Evolutionary conservation across 2,888 invertebrate species (phyloP), one percentile per base, ranked within the genome.

Genomic region (Ophion ellenae): DNA sequence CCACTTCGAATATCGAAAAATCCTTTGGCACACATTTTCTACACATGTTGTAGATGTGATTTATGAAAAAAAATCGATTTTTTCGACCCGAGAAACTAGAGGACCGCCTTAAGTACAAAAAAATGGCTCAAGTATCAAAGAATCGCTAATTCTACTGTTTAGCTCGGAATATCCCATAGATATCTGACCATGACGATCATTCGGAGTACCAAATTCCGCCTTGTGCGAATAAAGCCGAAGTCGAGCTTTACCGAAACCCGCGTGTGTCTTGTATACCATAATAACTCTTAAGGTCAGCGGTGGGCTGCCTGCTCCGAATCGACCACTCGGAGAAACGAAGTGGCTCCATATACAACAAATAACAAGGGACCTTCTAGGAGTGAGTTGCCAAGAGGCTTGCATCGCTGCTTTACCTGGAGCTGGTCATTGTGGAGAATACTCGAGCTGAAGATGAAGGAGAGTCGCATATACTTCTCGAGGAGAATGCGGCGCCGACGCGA

Each of bases 351-450:
- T 63, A 73, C 61, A 74, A 73, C 69, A 69, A 85, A 73, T 63
- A 61, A 40, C 59, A 57, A 78, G 63, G 57, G 81, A 73, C 76
- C 57, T 71, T 53, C 61, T 24, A 73, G 64, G 57, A 67, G 53
- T 28, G 24, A 24, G 17, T 24, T 67, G 84, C 73, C 74, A 69
- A 61, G 77, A 36, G 69, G 84, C 64, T 74, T 76, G 71, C 81
- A 70, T 81, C 81, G 73, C 84, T 74, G 63, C 45, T 53, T 53
- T 69, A 81, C 74, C 57, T 61, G 77, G 77, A 84, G 81, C 77
- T 84, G 84, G 81, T 84, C 84, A 77, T 84, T 81, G 74, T 74
- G 81, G 64, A 78, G 84, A 81, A 81, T 77, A 81, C 84, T 85
- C 78, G 74, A 81, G 69, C 36, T 61, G 75, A 69, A 28, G 80